Evolutionary conservation across 2,113 vertebrate species (phyloP).

Genomic region (Symphodus melops): DNA sequence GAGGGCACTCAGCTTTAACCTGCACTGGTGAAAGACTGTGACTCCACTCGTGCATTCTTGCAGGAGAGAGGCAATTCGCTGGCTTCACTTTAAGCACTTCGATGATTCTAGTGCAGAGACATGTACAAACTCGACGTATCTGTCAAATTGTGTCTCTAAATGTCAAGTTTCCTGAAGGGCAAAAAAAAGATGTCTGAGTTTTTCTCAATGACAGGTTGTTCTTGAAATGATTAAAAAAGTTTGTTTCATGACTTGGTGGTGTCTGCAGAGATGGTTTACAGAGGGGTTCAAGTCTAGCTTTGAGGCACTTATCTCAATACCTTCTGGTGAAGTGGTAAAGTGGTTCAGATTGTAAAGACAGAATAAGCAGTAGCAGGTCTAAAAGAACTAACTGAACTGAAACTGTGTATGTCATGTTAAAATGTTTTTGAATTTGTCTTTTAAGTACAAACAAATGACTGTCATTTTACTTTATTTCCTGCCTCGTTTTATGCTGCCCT

Average conservation of each 20-base stretch:
- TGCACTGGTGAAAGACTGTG: constrained; percentile 29
- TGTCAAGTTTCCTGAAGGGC: background rate
- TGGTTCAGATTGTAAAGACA: background rate
- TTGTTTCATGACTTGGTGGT: background rate
- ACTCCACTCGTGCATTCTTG: constrained; percentile 49
- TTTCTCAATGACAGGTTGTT: background rate
- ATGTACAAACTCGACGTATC: constrained; percentile 14
- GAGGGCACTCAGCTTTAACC: constrained; percentile 55
- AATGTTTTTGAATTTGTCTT: background rate
- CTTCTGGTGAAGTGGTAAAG: background rate
- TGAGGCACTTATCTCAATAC: background rate
- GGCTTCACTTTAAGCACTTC: constrained; percentile 28
- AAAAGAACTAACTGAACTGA: background rate
- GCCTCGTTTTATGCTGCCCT: background rate
- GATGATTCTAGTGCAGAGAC: constrained; percentile 17
- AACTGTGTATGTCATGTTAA: background rate
- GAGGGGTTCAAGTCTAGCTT: background rate
- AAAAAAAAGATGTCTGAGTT: background rate
- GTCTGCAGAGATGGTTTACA: constrained; percentile 4
- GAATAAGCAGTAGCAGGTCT: background rate
- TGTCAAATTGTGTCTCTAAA: constrained; percentile 8
- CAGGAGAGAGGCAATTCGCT: constrained; percentile 32
- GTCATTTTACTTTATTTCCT: background rate
- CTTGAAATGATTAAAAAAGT: constrained; percentile 6
- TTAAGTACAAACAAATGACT: background rate